Base-by-base conservation (phyloP, 2,888 invertebrate species). In the Drosophila suboccidentalis region DNA sequence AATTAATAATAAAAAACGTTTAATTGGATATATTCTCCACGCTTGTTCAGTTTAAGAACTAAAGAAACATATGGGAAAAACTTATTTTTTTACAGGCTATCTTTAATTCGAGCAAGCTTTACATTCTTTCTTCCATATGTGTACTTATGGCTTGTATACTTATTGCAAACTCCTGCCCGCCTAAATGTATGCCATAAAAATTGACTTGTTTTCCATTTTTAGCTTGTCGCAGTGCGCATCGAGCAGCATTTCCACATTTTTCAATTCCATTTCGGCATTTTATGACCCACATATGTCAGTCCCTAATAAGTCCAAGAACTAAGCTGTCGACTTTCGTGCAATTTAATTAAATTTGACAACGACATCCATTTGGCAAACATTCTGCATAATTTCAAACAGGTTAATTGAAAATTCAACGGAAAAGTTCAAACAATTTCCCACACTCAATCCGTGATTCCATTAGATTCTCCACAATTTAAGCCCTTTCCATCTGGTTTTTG, bases 251-350 rank as follows among this genome's bases (percentile, higher is more conserved):
- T 58, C 39, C 46, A 36, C 54, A 57, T 64, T 71, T 78, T 41
- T 68, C 72, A 72, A 65, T 76, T 62, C 10, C 51, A 41, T 58
- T 71, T 72, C 58, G 44, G 17, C 49, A 47, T 77, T 78, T 77
- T 77, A 83, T 75, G 71, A 60, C 67, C 71, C 73, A 70, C 82
- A 83, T 83, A 83, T 80, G 83, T 70, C 71, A 66, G 70, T 29
- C 38, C 54, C 69, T 70, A 70, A 81, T 76, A 74, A 73, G 67
- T 73, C 65, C 51, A 17, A 50, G 60, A 68, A 65, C 69, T 72
- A 71, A 75, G 82, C 64, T 6, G 36, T 47, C 53, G 19, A 26
- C 22, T 57, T 38, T 47, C 47, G 44, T 46, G 54, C 46, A 62
- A 67, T 77, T 77, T 78, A 78, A 77, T 77, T 77, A 79, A 77